A percentile compares a stretch with the other conserved stretches of the same genome.
Evolutionary conservation across 2,113 vertebrate species (phyloP).

Genomic region (Reinhardtius hippoglossoides): DNA sequence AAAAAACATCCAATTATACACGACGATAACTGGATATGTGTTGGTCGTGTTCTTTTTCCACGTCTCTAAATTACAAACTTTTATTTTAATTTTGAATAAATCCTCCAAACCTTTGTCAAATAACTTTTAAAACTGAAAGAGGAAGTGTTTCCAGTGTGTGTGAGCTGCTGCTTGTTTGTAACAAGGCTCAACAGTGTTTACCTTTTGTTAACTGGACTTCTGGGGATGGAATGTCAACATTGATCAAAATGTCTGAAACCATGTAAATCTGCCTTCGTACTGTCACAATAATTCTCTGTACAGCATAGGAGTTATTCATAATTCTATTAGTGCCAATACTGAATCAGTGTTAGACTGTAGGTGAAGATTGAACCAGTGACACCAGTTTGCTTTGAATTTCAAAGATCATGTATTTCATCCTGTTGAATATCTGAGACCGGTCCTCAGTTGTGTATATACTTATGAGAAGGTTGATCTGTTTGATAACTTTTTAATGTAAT

Average conservation of each 20-base stretch:
- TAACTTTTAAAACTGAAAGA: neutral
- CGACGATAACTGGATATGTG: neutral
- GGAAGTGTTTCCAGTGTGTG: neutral
- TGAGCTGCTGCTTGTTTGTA: neutral
- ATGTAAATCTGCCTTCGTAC: slow-evolving; percentile 42
- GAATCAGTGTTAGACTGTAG: slow-evolving; percentile 42
- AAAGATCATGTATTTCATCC: slow-evolving; percentile 8
- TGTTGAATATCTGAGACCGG: slow-evolving; percentile 35
- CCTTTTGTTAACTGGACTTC: neutral
- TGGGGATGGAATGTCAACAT: neutral
- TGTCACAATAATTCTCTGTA: slow-evolving; percentile 27
- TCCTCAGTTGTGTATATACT: slow-evolving; percentile 39
- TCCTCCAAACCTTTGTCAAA: neutral
- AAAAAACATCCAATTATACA: neutral
- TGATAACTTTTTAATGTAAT: slow-evolving; percentile 51
- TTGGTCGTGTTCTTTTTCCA: neutral
- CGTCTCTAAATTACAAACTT: neutral
- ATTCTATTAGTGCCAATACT: slow-evolving; percentile 48
- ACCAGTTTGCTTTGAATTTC: slow-evolving; percentile 24
- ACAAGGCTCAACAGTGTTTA: neutral
- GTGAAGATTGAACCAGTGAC: neutral
- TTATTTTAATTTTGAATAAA: neutral
- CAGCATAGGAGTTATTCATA: slow-evolving; percentile 14
- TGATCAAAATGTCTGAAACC: slow-evolving; percentile 15
- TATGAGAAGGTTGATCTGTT: slow-evolving; percentile 37